Evolutionary conservation across 1,140 invertebrate genomes (phyloP), one percentile per base, ranked within the genome.

Genomic region (Drusus annulatus): DNA sequence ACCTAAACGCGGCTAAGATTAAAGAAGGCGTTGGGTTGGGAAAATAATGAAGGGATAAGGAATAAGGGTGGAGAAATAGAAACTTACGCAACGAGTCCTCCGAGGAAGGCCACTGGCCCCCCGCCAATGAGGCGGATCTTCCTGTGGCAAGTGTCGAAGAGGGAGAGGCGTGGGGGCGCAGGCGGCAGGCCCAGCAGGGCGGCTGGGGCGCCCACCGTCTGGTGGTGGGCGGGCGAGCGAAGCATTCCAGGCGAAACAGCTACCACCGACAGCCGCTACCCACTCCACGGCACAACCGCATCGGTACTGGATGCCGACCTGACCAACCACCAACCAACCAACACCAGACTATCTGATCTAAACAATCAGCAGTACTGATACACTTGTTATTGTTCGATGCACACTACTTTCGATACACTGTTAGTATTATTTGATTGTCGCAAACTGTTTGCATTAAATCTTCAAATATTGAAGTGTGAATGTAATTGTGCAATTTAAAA

Each of bases 21-120:
- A 36, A 36, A 28, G 25, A 28, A 45, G 36, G 13, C 7, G 36
- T 45, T 45, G 36, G 0, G 36, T 13, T 45, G 13, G 36, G 36
- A 45, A 13, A 45, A 10, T 36, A 7, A 45, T 45, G 8, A 45
- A 45, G 10, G 10, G 36, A 13, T 45, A 10, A 13, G 10, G 36
- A 13, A 45, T 45, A 45, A 45, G 0, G 10, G 36, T 10, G 10
- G 8, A 45, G 36, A 45, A 17, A 1, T 60, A 21, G 17, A 65
- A 28, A 93, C 93, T 93, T 90, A 94, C 93, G 93, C 92, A 85
- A 94, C 92, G 84, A 94, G 89, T 81, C 93, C 93, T 84, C 93
- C 92, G 81, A 94, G 89, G 86, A 92, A 92, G 82, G 91, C 91
- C 82, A 92, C 91, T 28, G 91, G 91, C 65, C 90, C 91, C 63